Percentiles rank a stretch among this genome's conserved stretches.
phyloP scores from a whole-genome alignment of 1,140 invertebrate genomes.

The Steinernema feltiae region DNA sequence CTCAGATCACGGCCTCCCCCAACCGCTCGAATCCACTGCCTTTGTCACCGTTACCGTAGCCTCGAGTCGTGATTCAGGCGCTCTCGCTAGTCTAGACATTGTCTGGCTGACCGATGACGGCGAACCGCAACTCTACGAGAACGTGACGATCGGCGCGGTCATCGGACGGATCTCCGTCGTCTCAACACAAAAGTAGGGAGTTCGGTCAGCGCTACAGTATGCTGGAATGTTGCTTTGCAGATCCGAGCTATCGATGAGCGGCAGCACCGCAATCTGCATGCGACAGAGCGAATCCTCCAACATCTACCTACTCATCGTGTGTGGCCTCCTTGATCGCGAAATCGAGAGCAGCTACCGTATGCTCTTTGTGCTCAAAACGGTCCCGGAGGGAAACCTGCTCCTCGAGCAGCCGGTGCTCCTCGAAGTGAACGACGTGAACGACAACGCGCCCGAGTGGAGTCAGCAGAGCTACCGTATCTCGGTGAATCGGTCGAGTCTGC shows the following conservation, averaged over 20 bases:
- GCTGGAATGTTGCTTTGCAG: no score
- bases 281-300: slow-evolving; percentile 45
- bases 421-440: slow-evolving; percentile 59
- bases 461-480: slow-evolving; percentile 71
- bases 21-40: slow-evolving; percentile 81
- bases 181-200: background rate
- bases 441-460: slow-evolving; percentile 78
- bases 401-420: slow-evolving; percentile 52
- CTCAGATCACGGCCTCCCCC: slow-evolving; percentile 61
- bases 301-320: slow-evolving; percentile 50
- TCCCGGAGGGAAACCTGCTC: slow-evolving; percentile 32
- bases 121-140: slow-evolving; percentile 39
- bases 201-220: no score
- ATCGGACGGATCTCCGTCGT: slow-evolving; percentile 44
- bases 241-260: slow-evolving; percentile 25
- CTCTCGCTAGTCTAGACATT: slow-evolving; percentile 25
- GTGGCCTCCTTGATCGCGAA: slow-evolving; percentile 50
- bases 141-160: slow-evolving; percentile 41
- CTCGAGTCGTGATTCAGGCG: background rate
- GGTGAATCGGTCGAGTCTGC: slow-evolving; percentile 32
- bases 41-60: slow-evolving; percentile 82
- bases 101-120: slow-evolving; percentile 52
- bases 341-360: slow-evolving; percentile 35
- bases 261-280: slow-evolving; percentile 39
- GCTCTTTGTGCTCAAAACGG: slow-evolving; percentile 37